A percentile compares a stretch with the other conserved stretches of the same genome.
Evolutionary conservation across 2,888 invertebrate genomes (phyloP).

Genomic region (Chrysolina oricalcia): DNA sequence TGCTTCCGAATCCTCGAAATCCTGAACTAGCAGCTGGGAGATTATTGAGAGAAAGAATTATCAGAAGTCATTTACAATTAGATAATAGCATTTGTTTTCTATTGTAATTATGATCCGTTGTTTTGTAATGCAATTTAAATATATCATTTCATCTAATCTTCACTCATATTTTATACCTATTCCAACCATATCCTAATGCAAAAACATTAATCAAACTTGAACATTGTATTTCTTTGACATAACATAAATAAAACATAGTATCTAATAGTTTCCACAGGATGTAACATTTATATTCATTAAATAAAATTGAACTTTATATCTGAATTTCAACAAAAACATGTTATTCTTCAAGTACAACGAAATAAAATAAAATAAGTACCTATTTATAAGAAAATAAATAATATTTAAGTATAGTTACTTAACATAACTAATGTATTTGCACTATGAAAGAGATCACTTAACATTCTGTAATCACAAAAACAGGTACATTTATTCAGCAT

Average conservation of each 20-base stretch:
- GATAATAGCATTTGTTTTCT: neutral
- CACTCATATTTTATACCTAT: neutral
- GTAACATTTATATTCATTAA: neutral
- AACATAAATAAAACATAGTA: neutral
- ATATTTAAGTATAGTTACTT: neutral
- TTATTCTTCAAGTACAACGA: too few species aligned
- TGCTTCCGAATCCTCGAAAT: constrained; percentile 22
- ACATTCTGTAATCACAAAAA: neutral
- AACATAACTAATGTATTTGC: neutral
- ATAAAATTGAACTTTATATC: neutral
- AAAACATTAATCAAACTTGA: neutral
- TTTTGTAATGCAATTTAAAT: neutral
- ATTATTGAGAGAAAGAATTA: constrained; percentile 29
- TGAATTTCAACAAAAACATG: neutral
- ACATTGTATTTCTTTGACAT: neutral
- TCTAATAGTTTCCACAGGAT: neutral
- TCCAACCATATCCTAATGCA: neutral
- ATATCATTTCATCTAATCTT: neutral
- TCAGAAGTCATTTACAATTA: neutral
- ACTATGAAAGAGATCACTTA: neutral
- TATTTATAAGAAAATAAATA: neutral
- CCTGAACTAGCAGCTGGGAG: constrained; percentile 20
- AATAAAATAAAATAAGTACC: neutral
- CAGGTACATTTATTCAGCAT: neutral
- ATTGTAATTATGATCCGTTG: neutral